These are phyloP conservation scores for Linnaemya tessellans DNA, from an alignment of 2,888 invertebrate species.

Conservation along the genomic window DNA sequence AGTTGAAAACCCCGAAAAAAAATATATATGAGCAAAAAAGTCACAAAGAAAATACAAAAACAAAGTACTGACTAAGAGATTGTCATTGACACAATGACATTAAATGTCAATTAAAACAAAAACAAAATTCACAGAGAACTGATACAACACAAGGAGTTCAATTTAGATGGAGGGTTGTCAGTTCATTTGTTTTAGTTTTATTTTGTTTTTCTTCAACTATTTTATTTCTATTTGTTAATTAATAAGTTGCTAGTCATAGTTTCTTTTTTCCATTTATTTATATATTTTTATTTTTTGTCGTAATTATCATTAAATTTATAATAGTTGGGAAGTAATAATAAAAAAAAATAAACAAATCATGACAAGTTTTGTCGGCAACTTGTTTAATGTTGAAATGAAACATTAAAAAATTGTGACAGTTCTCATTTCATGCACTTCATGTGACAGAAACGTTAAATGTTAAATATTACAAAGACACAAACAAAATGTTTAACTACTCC, in stretches of 20 bases:
- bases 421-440: conserved; percentile 70
- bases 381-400: conserved; percentile 51
- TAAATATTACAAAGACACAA: conserved; percentile 24
- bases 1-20: conserved; percentile 57
- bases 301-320: conserved; percentile 59
- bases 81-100: conserved; percentile 74
- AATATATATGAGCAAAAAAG: conserved; percentile 18
- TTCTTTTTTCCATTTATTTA: conserved; percentile 26
- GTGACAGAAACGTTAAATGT: conserved; percentile 61
- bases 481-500: background rate
- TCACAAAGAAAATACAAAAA: conserved; percentile 21
- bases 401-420: conserved; percentile 63
- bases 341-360: conserved; percentile 42
- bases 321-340: conserved; percentile 11
- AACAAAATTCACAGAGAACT: conserved; percentile 45
- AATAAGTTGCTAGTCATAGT: conserved; percentile 30
- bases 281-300: conserved; percentile 61
- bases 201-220: background rate
- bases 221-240: conserved; percentile 37
- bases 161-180: background rate
- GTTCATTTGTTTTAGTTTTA: conserved; percentile 30
- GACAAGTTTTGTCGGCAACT: conserved; percentile 67
- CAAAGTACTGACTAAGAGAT: conserved; percentile 59
- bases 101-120: conserved; percentile 74
- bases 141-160: conserved; percentile 5